Evolutionary conservation across 2,888 invertebrate genomes (phyloP).

Genomic region (Rhagophthalmus giganteus): DNA sequence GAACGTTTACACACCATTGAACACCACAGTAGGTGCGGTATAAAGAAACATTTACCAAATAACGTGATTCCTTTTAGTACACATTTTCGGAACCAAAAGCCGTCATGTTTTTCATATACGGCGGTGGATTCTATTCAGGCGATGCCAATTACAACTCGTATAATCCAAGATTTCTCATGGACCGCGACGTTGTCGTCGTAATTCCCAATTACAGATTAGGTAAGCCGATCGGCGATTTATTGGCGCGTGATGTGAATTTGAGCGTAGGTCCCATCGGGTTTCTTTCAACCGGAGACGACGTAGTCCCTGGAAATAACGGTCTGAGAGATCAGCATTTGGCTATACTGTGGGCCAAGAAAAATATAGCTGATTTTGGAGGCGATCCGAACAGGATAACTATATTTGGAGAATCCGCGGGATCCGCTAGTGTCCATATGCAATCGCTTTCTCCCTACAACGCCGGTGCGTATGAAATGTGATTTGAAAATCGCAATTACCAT

Average conservation of each 20-base stretch:
- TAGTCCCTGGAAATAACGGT: slow-evolving; percentile 54
- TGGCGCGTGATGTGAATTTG: slow-evolving; percentile 18
- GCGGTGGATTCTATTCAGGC: too few species aligned
- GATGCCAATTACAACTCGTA: too few species aligned
- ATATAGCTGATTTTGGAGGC: slow-evolving; percentile 52
- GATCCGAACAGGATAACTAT: slow-evolving; percentile 50
- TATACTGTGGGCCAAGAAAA: slow-evolving; percentile 50
- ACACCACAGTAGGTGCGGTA: too few species aligned
- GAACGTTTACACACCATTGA: too few species aligned
- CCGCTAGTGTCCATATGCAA: slow-evolving; percentile 52
- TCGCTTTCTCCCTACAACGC: slow-evolving; percentile 52
- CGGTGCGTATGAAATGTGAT: slow-evolving; percentile 37
- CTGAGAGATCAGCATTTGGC: slow-evolving; percentile 54
- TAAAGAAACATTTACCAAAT: too few species aligned
- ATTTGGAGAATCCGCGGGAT: slow-evolving; percentile 55
- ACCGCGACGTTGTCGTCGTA: slow-evolving; percentile 64
- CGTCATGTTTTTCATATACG: too few species aligned
- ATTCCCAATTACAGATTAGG: slow-evolving; percentile 36
- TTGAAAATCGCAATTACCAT: not conserved
- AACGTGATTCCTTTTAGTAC: too few species aligned
- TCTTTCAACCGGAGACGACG: slow-evolving; percentile 44
- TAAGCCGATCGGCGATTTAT: not conserved
- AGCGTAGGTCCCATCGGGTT: slow-evolving; percentile 53
- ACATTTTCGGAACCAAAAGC: too few species aligned
- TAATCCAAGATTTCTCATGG: too few species aligned